phyloP scores from a whole-genome alignment of 2,797 vertebrate genomes.

The Gambusia yucatana region DNA sequence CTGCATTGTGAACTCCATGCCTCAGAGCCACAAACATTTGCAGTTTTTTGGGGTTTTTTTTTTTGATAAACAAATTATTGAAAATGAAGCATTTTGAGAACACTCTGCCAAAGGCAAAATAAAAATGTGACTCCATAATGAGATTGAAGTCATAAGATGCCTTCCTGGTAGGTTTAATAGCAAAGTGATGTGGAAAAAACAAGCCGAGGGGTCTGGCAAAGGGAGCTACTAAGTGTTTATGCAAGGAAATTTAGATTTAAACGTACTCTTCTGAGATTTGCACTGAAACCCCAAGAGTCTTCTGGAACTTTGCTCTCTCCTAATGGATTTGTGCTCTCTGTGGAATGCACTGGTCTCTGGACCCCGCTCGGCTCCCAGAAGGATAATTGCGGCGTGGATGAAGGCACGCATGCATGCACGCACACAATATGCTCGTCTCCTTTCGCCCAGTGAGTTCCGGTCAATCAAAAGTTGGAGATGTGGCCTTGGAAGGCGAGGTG shows the following conservation, averaged over 20 bases:
- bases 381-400: conserved; percentile 52
- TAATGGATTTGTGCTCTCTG: conserved; percentile 40
- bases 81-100: conserved; percentile 49
- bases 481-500: background rate
- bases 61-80: conserved; percentile 56
- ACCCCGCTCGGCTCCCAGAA: conserved; percentile 53
- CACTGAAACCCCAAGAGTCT: conserved; percentile 52
- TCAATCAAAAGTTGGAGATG: conserved; percentile 27
- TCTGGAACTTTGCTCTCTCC: conserved; percentile 36
- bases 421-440: conserved; percentile 45
- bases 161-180: conserved; percentile 25
- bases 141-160: conserved; percentile 56
- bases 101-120: conserved; percentile 32
- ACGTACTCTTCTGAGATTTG: conserved; percentile 53
- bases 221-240: conserved; percentile 12
- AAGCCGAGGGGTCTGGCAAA: conserved; percentile 21
- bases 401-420: conserved; percentile 57
- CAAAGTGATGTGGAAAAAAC: conserved; percentile 3
- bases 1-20: conserved; percentile 45
- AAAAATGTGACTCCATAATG: conserved; percentile 24
- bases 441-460: conserved; percentile 49
- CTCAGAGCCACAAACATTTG: conserved; percentile 41
- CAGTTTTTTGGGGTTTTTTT: conserved; percentile 26
- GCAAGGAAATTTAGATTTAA: conserved; percentile 24
- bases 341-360: conserved; percentile 67